These are phyloP conservation scores for Esox niger DNA, from an alignment of 2,113 vertebrate genomes.

Conservation along the genomic window DNA sequence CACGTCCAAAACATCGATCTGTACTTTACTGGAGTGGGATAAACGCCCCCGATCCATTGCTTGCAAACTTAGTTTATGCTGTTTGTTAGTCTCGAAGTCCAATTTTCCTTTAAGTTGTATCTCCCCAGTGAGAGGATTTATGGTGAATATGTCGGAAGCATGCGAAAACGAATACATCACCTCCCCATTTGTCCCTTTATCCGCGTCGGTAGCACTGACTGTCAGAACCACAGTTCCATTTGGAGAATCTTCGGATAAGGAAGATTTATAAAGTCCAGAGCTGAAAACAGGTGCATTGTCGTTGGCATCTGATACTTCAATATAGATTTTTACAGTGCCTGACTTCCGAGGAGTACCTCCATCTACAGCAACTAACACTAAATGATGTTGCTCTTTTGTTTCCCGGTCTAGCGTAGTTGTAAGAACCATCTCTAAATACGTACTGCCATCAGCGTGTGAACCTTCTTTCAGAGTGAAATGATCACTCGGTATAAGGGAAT, in stretches of 20 bases:
- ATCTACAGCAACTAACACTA: slow-evolving; percentile 12
- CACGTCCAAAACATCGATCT: not conserved
- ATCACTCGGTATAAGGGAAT: slow-evolving; percentile 1
- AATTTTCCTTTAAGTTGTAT: not conserved
- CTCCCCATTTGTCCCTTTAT: slow-evolving; percentile 9
- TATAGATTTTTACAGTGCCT: slow-evolving; percentile 8
- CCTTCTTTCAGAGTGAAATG: slow-evolving; percentile 9
- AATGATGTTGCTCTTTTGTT: not conserved
- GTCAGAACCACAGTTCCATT: slow-evolving; percentile 1
- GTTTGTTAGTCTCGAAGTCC: slow-evolving; percentile 4
- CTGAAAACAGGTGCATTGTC: slow-evolving; percentile 23
- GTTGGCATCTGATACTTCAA: slow-evolving; percentile 13
- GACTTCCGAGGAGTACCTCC: slow-evolving; percentile 13
- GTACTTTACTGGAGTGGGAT: not conserved
- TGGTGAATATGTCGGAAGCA: not conserved
- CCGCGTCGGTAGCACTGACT: slow-evolving; percentile 21
- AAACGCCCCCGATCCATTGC: not conserved
- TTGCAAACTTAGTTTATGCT: not conserved
- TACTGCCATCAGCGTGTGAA: not conserved
- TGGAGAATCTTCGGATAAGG: slow-evolving; percentile 8
- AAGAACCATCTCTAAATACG: slow-evolving; percentile 16
- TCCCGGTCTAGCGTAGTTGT: slow-evolving; percentile 10
- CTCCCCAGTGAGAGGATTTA: not conserved
- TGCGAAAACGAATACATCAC: slow-evolving; percentile 11
- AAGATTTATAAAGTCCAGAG: slow-evolving; percentile 13